A percentile compares a stretch with the other conserved stretches of the same genome.
These are phyloP conservation scores for Lottia gigantea DNA, from an alignment of 2,888 invertebrate genomes.

Conservation along the genomic window DNA sequence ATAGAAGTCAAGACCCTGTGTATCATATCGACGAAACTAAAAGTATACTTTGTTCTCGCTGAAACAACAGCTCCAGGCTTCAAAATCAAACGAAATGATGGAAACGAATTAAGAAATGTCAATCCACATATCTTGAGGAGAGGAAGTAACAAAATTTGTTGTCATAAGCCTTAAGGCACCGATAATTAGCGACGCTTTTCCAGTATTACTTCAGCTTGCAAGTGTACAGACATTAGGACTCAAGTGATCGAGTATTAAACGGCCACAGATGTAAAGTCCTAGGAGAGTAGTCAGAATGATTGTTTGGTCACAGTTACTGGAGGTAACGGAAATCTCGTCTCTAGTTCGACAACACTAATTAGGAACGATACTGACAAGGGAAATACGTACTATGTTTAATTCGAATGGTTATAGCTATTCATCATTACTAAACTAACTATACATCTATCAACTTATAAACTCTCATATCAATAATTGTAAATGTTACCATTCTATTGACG, in stretches of 20 bases:
- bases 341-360: constrained; percentile 4
- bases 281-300: background rate
- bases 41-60: too few relatives aligned
- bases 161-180: too few relatives aligned
- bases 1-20: too few relatives aligned
- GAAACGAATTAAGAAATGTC: too few relatives aligned
- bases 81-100: too few relatives aligned
- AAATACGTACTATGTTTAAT: constrained; percentile 1
- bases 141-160: too few relatives aligned
- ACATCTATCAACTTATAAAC: background rate
- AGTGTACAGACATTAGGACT: background rate
- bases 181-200: too few relatives aligned
- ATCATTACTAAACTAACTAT: constrained; percentile 4
- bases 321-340: constrained; percentile 1
- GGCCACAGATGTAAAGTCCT: background rate
- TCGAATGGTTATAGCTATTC: background rate
- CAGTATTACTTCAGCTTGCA: too few relatives aligned
- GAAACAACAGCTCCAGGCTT: too few relatives aligned
- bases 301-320: constrained; percentile 9
- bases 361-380: background rate
- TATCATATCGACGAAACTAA: too few relatives aligned
- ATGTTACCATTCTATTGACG: background rate
- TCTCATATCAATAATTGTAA: constrained; percentile 9
- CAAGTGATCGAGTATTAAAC: constrained; percentile 8
- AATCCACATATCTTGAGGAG: too few relatives aligned